Base-by-base conservation (phyloP, 2,888 invertebrate genomes). In the Koerneria pararmatus region DNA sequence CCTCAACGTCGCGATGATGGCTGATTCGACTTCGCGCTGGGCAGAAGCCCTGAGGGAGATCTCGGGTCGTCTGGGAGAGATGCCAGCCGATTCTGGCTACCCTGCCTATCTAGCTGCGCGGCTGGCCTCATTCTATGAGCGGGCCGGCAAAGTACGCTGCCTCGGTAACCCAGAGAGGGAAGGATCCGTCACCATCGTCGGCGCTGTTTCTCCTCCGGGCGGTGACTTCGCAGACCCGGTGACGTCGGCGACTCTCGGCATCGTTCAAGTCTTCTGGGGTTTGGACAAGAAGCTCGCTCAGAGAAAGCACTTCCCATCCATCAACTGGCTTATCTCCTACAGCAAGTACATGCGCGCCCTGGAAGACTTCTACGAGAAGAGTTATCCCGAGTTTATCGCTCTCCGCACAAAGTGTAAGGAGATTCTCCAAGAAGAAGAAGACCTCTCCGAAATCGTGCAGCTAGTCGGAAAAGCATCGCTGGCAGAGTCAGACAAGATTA, bases 211-310 rank as follows among this genome's bases (percentile, higher is more conserved):
- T 1, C 97, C 95, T 53, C 97, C 97, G 82, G 97, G 95, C 86
- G 97, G 97, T 86, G 97, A 97, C 87, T 97, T 97, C 89, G 95
- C 97, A 11, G 97, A 97, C 88, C 97, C 97, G 60, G 97, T 97
- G 62, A 97, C 97, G 2, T 93, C 95, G 0, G 95, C 97, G 67
- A 98, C 97, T n/a, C 89, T 98, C 69, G 92, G 67, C 31, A 95
- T 95, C 84, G 95, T 95, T 70, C 94, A 95, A 86, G 78, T 78
- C 65, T 76, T 76, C 69, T 76, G 76, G 78, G 78, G 76, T 61
- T 66, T 76, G 49, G 76, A 76, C 69, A 78, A 76, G 69, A 78
- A 76, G 62, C 66, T 76, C 29, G 78, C 78, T 0, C 98, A 99
- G 87, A 89, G 98, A 78, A 98, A 98, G 85, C 98, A 98, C 87